Conservation (phyloP, 2,888 invertebrate genomes). For the Nomada flava region DNA sequence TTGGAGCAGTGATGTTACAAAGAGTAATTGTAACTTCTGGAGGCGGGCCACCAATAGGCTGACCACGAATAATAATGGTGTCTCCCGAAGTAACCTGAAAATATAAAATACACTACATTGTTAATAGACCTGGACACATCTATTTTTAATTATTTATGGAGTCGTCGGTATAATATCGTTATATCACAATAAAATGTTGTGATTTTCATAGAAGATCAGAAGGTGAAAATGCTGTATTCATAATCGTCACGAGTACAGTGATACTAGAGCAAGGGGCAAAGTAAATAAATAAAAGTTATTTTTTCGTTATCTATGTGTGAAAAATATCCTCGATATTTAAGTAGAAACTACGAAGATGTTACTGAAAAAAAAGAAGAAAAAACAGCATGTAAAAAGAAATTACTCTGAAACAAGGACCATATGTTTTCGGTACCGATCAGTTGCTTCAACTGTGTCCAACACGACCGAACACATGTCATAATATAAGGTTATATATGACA, state of each 20-base stretch:
- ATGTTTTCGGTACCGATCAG: slow-evolving; percentile 57
- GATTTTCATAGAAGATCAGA: slow-evolving; percentile 57
- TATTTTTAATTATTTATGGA: neutral
- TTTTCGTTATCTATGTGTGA: neutral
- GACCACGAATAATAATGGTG: slow-evolving; percentile 95
- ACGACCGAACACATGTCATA: slow-evolving; percentile 31
- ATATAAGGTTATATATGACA: slow-evolving; percentile 52
- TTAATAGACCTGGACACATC: neutral
- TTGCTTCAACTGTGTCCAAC: slow-evolving; percentile 31
- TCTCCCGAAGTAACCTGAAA: slow-evolving; percentile 97
- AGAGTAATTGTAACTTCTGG: slow-evolving; percentile 96
- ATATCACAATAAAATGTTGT: neutral
- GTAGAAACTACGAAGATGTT: neutral
- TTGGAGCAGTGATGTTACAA: slow-evolving; percentile 96
- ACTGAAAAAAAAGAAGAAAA: neutral
- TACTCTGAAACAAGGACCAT: slow-evolving; percentile 56
- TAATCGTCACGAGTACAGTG: neutral
- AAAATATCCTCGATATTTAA: neutral
- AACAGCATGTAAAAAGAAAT: slow-evolving; percentile 25
- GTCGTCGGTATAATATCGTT: neutral
- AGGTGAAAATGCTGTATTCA: slow-evolving; percentile 12
- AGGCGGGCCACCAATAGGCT: slow-evolving; percentile 93
- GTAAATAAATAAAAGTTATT: slow-evolving; percentile 6
- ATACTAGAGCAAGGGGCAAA: neutral
- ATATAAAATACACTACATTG: slow-evolving; percentile 17